Evolutionary conservation across 2,113 vertebrate genomes (phyloP), one percentile per base, ranked within the genome.

Genomic region (Typhlomys cinereus): DNA sequence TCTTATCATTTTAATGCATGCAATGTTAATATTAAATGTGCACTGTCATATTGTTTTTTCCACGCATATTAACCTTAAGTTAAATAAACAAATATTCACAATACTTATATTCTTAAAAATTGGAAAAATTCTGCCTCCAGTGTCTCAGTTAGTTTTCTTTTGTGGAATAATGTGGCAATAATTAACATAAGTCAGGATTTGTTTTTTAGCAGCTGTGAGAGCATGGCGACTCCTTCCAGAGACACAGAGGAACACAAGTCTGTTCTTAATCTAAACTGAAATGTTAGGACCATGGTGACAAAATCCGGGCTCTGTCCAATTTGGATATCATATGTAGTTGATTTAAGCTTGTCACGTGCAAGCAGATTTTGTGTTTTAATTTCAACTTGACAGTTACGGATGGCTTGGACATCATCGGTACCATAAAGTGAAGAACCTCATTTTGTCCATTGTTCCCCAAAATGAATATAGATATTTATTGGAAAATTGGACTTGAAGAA

Each of bases 261-360:
- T 96, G 92, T 34, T 39, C 44, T 70, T 90, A 79, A 95, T 92
- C 7, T 46, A 27, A 96, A 90, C 7, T 85, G 84, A 97, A 97
- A 97, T 93, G 48, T 69, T 93, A 89, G 89, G 52, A 62, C 44
- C 3, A 6, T 46, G 34, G 41, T 93, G 81, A 79, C 75, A 92
- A 95, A 97, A 89, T 17, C 57, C 0, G 0, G 23, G 84, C 73
- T 90, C 15, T 9, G 29, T 96, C 96, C 88, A 96, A 92, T 92
- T 62, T 90, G n/a, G 1, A 50, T 73, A 78, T 95, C 80, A 92
- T 36, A 83, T 96, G 86, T 44, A 69, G 0, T 88, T 91, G 93
- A 1, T 93, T 98, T 96, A 57, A 70, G 41, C n/a, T 31, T 93
- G 71, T 94, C 67, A 95, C 46, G 62, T 85, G 50, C 23, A 95